phyloP scores from a whole-genome alignment of 2,888 invertebrate genomes.

The Trichopoda pennipes region DNA sequence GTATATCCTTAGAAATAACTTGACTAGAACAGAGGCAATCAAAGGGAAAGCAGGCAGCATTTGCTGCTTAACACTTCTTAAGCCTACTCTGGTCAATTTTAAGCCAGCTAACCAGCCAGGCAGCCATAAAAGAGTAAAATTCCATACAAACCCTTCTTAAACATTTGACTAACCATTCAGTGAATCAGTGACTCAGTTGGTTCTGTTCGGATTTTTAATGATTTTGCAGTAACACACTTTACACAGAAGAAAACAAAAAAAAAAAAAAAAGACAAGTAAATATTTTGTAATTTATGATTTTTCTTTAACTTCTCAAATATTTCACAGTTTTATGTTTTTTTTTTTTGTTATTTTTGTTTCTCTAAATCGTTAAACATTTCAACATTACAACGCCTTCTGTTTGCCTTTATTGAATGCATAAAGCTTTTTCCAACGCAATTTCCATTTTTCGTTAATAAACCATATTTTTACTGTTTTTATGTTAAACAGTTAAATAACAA shows the following conservation, averaged over 20 bases:
- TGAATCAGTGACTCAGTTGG: not conserved
- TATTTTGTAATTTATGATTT: constrained; percentile 26
- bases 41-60: constrained; percentile 6
- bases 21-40: not conserved
- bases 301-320: constrained; percentile 22
- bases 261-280: not conserved
- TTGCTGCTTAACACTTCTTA: constrained; percentile 28
- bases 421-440: not conserved
- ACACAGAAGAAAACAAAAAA: not conserved
- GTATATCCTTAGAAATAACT: constrained; percentile 19
- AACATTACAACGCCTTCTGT: constrained; percentile 62
- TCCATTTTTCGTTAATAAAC: not conserved
- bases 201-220: constrained; percentile 28
- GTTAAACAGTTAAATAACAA: constrained; percentile 25
- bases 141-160: not conserved
- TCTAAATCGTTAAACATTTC: constrained; percentile 45
- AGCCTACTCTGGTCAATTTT: constrained; percentile 1
- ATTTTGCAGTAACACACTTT: constrained; percentile 20
- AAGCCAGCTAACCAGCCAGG: not conserved
- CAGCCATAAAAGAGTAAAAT: constrained; percentile 11
- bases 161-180: not conserved
- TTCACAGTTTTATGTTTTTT: constrained; percentile 29
- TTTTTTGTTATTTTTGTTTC: constrained; percentile 3
- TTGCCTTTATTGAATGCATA: constrained; percentile 57
- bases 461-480: not conserved